Evolutionary conservation across 2,797 vertebrate species (phyloP).

Genomic region (Tapera naevia): DNA sequence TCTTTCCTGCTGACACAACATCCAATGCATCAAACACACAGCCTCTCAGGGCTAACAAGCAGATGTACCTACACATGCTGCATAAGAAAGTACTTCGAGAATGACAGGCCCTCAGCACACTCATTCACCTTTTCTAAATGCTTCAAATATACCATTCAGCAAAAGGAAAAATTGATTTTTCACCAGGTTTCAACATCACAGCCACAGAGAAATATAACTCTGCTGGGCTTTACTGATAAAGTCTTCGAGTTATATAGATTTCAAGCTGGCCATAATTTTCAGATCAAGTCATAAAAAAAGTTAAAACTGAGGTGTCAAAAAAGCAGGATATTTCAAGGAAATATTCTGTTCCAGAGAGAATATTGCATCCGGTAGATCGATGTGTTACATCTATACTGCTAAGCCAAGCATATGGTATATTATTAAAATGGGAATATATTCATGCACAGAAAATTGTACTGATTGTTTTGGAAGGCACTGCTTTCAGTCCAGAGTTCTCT

Average conservation of each 20-base stretch:
- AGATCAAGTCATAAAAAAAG: conserved; percentile 49
- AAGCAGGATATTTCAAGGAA: conserved; percentile 19
- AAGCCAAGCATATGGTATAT: background rate
- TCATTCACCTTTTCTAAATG: conserved; percentile 46
- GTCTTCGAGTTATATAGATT: conserved; percentile 48
- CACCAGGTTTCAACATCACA: conserved; percentile 47
- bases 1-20: conserved; percentile 51
- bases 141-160: conserved; percentile 60
- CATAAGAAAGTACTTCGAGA: conserved; percentile 45
- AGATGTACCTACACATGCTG: conserved; percentile 31
- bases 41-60: conserved; percentile 49
- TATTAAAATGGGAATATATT: conserved; percentile 17
- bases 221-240: conserved; percentile 54
- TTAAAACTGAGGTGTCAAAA: conserved; percentile 48
- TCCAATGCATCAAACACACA: conserved; percentile 49
- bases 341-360: background rate
- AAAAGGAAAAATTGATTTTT: conserved; percentile 60
- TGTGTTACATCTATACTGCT: background rate
- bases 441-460: background rate
- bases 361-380: background rate
- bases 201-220: conserved; percentile 35
- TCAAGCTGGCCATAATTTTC: conserved; percentile 50
- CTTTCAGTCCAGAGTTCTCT: background rate
- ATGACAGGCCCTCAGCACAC: conserved; percentile 33
- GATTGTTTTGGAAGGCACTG: background rate